Percentiles rank a stretch among this genome's conserved stretches.
phyloP scores from a whole-genome alignment of 1,140 invertebrate genomes.

The Leptopilina boulardi region DNA sequence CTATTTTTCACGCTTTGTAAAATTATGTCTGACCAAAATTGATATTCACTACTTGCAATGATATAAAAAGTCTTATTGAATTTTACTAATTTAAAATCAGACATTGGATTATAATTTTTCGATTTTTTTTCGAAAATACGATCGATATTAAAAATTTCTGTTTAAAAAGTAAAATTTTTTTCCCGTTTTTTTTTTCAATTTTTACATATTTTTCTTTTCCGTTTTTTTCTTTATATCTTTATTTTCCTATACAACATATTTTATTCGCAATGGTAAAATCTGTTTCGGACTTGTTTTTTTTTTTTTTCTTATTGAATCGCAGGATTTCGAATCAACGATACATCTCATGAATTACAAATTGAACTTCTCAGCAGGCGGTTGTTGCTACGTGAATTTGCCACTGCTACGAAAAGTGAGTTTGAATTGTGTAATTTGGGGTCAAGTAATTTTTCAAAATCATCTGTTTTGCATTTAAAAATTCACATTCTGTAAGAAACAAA shows the following conservation, averaged over 20 bases:
- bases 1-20: too few relatives aligned
- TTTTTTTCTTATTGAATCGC: conserved; percentile 42
- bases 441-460: not conserved
- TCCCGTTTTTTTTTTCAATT: too few relatives aligned
- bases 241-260: not conserved
- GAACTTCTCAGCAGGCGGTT: conserved; percentile 69
- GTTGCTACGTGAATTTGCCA: conserved; percentile 68
- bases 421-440: not conserved
- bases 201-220: not conserved
- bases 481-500: too few relatives aligned
- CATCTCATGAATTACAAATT: conserved; percentile 66
- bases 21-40: too few relatives aligned
- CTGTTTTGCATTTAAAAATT: too few relatives aligned
- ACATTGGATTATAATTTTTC: too few relatives aligned
- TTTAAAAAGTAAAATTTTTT: too few relatives aligned
- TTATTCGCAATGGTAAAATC: not conserved
- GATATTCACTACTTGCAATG: too few relatives aligned
- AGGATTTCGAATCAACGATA: conserved; percentile 61
- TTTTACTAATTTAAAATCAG: too few relatives aligned
- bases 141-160: too few relatives aligned
- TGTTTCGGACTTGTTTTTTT: not conserved
- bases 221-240: not conserved
- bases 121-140: too few relatives aligned
- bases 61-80: too few relatives aligned
- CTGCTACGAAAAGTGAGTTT: conserved; percentile 67